Evolutionary conservation across 2,113 vertebrate species (phyloP), one percentile per base, ranked within the genome.

Genomic region (Gallinago media): DNA sequence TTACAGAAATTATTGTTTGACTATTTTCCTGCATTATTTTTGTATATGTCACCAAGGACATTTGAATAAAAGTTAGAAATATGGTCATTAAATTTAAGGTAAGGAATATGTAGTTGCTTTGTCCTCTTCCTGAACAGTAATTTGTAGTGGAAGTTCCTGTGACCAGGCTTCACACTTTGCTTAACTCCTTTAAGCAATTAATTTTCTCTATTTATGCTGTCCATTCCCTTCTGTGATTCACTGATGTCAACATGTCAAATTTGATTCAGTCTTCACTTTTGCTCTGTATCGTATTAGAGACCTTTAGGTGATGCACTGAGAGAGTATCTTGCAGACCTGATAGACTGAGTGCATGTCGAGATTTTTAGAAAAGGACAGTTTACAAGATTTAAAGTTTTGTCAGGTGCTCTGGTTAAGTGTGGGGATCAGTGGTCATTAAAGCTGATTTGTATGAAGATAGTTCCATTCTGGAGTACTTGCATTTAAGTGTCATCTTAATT

Each of bases 181-280:
- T 96, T 98, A 90, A 92, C 61, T 97, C 59, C 95, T 96, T 97
- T 96, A 94, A 97, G 92, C 96, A 95, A 81, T 96, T 97, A 94
- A 92, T 94, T 91, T 97, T 95, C 86, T 95, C 49, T 87, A 21
- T 94, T 96, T 97, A 86, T 91, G 75, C 66, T 86, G 29, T 74
- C 94, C 89, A 27, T 94, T 97, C 94, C 66, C 62, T 93, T 96
- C 89, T 73, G 74, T 96, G 92, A 92, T 95, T 97, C 89, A 90
- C 72, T 97, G 88, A 81, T 40, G 16, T 91, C 79, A 96, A 90
- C 89, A 91, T 97, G 93, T 97, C 95, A 97, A 63, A 96, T 92
- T 88, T 73, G 56, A 97, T 96, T 97, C 78, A 25, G 65, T 87
- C 65, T 89, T 94, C 31, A 3, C 9, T 95, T 97, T 96, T 95